Evolutionary conservation across 2,888 invertebrate species (phyloP).

Genomic region (Zygogramma bicolorata): DNA sequence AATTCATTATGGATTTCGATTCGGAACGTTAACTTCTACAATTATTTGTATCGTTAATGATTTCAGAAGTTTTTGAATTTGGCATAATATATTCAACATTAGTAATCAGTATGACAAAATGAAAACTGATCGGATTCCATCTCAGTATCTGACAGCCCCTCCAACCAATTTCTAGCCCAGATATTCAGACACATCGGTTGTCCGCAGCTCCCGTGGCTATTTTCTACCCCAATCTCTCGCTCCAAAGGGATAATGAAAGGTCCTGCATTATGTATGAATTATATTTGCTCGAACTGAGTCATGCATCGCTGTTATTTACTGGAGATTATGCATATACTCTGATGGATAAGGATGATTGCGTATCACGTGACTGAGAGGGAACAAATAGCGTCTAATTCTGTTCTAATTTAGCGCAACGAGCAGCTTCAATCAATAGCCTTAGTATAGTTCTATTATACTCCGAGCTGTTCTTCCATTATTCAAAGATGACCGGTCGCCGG

Average conservation of each 20-base stretch:
- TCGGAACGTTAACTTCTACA: too few species aligned
- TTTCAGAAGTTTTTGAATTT: too few species aligned
- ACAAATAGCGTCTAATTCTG: constrained; percentile 58
- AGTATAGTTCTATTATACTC: constrained; percentile 54
- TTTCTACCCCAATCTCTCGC: neutral
- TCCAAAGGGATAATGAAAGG: constrained; percentile 28
- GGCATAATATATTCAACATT: too few species aligned
- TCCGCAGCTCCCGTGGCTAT: neutral
- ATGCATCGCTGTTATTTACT: constrained; percentile 38
- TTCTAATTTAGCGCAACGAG: constrained; percentile 58
- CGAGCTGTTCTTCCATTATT: constrained; percentile 47
- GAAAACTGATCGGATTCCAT: neutral
- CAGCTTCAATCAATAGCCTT: constrained; percentile 64
- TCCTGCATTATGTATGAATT: constrained; percentile 43
- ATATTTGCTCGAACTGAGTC: constrained; percentile 39
- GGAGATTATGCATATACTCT: constrained; percentile 45
- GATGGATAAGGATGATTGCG: constrained; percentile 47
- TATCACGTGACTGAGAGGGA: constrained; percentile 49
- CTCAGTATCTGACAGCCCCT: neutral
- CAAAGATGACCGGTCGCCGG: constrained; percentile 48
- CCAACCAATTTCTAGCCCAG: neutral
- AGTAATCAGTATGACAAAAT: neutral
- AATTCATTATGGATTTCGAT: too few species aligned
- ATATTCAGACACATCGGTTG: neutral
- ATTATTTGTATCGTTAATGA: too few species aligned